A percentile compares a stretch with the other conserved stretches of the same genome.
Conservation (phyloP, 2,113 vertebrate species). For the Pagrus major region DNA sequence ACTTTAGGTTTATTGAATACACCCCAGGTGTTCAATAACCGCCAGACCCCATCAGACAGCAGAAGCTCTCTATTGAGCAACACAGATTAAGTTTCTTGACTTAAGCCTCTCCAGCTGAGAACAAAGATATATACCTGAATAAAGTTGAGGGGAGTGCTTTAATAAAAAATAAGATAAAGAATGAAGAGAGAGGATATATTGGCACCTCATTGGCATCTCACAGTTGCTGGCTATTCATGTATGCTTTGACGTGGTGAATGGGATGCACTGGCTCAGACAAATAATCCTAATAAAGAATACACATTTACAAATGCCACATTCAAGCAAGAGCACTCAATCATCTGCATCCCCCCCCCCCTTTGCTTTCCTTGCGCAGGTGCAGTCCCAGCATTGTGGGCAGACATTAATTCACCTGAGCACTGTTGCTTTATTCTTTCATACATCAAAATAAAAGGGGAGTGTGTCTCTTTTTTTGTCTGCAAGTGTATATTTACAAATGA, state of each 20-base stretch:
- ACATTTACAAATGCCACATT: constrained; percentile 65
- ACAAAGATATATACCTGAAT: constrained; percentile 70
- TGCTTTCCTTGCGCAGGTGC: constrained; percentile 35
- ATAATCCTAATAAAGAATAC: constrained; percentile 70
- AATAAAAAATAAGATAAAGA: constrained; percentile 72
- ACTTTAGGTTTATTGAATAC: constrained; percentile 80
- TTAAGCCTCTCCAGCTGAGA: constrained; percentile 72
- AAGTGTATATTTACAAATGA: constrained; percentile 88
- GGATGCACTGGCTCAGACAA: constrained; percentile 51
- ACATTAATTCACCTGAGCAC: constrained; percentile 79
- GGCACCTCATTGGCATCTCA: constrained; percentile 64
- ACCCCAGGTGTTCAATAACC: constrained; percentile 78
- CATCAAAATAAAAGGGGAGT: constrained; percentile 82
- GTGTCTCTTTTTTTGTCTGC: constrained; percentile 73
- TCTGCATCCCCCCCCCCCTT: constrained; percentile 23
- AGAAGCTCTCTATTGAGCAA: constrained; percentile 70
- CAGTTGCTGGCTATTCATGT: constrained; percentile 49
- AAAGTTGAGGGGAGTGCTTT: constrained; percentile 52
- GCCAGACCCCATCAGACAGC: constrained; percentile 73
- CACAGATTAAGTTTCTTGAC: constrained; percentile 65
- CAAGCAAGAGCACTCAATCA: constrained; percentile 73
- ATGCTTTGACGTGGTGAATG: constrained; percentile 54
- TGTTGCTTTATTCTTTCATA: constrained; percentile 82
- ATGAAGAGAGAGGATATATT: constrained; percentile 55
- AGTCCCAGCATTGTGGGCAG: constrained; percentile 34